Evolutionary conservation across 2,888 invertebrate genomes (phyloP), one percentile per base, ranked within the genome.

Genomic region (Phyllotreta striolata): DNA sequence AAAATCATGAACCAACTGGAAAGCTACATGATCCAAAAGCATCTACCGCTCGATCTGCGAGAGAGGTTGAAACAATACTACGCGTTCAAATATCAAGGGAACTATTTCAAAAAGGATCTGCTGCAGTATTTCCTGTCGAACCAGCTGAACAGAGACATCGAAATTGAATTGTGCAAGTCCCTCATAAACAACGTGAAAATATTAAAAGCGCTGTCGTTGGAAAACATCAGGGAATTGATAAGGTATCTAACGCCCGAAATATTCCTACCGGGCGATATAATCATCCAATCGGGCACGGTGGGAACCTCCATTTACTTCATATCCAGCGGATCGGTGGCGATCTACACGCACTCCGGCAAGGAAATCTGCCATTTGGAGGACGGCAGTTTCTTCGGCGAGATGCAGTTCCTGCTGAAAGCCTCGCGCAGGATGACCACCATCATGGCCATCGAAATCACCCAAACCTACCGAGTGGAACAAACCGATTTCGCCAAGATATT

Each of bases 281-380:
- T 89, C 44, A 78, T 86, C 9, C 84, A 85, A 63, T 85, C 86
- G 0, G 86, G 87, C 0, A 83, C 84, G 9, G 75, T 81, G 9
- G 88, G 87, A 0, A 85, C 86, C 64, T 85, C 85, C 75, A 87
- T 89, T 87, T 89, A 85, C 76, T 88, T 89, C 71, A 81, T 89
- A 14, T 84, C 84, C 0, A 83, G 81, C 40, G 89, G 89, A 8
- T 87, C 87, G 0, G 88, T 89, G 0, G 85, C 86, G 3, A 83
- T 88, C 1, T 83, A 84, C 58, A 86, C 88, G 0, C 79, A 84
- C 10, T 86, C 85, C 10, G 88, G 88, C 24, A 84, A 84, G 70
- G 89, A 88, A 82, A 86, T 88, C 1, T 64, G 64, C 38, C 64
- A 66, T 56, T 49, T 73, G 24, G 84, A 85, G 63, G 88, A 88